A percentile compares a stretch with the other conserved stretches of the same genome.
Conservation (phyloP, 2,888 invertebrate species). For the Megalurothrips usitatus region DNA sequence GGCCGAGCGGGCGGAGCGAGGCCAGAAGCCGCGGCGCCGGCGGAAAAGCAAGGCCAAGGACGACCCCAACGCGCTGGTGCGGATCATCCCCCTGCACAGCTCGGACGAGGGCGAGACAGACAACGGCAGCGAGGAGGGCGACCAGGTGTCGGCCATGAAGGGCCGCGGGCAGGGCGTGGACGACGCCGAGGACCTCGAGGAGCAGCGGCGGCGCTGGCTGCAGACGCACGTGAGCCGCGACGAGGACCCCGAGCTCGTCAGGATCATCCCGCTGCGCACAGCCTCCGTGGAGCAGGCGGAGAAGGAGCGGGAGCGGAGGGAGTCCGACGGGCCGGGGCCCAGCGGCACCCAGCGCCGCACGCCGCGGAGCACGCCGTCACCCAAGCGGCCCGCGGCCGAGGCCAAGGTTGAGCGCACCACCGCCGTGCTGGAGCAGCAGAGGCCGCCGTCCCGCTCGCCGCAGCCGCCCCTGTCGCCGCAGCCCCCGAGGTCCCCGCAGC, state of each 20-base stretch:
- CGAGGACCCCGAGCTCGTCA: slow-evolving; percentile 37
- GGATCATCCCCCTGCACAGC: slow-evolving; percentile 36
- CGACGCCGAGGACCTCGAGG: slow-evolving; percentile 42
- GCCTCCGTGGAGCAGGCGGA: slow-evolving; percentile 42
- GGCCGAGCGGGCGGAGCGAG: slow-evolving; percentile 41
- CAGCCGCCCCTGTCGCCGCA: neutral
- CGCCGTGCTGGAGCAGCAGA: neutral
- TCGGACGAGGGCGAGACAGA: slow-evolving; percentile 41
- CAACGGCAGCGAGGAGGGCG: slow-evolving; percentile 50
- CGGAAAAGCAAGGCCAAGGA: slow-evolving; percentile 34
- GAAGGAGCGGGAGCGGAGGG: slow-evolving; percentile 37
- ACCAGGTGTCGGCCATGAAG: slow-evolving; percentile 37
- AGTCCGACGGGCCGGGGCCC: slow-evolving; percentile 40
- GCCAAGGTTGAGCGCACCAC: neutral
- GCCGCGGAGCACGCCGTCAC: neutral
- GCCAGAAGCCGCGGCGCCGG: slow-evolving; percentile 35
- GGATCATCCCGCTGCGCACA: slow-evolving; percentile 39
- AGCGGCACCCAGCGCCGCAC: slow-evolving; percentile 39
- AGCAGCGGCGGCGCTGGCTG: slow-evolving; percentile 38
- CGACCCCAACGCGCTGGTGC: slow-evolving; percentile 36
- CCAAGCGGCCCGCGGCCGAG: neutral
- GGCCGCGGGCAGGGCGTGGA: slow-evolving; percentile 37
- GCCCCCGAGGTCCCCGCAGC: neutral
- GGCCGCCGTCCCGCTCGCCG: neutral
- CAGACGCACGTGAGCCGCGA: slow-evolving; percentile 28